phyloP scores from a whole-genome alignment of 2,888 invertebrate species.

The Leucoma salicis region DNA sequence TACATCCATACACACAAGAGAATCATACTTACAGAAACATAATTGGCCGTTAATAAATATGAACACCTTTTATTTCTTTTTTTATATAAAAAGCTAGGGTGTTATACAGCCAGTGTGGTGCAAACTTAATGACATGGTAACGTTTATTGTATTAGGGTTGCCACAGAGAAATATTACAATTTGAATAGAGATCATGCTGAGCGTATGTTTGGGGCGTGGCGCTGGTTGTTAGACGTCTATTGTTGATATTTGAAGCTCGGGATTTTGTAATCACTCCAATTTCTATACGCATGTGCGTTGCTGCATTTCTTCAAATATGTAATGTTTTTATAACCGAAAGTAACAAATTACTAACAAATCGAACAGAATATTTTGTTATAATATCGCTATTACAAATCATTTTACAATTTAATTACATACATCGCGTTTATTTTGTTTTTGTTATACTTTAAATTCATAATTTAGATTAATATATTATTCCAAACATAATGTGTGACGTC shows the following conservation, averaged over 20 bases:
- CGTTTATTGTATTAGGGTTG: conserved; percentile 79
- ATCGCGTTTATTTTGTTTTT: no score
- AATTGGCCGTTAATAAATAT: conserved; percentile 41
- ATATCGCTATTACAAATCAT: no score
- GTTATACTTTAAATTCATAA: no score
- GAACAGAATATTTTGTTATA: no score
- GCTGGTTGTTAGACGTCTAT: conserved; percentile 62
- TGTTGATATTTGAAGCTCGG: conserved; percentile 65
- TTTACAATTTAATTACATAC: no score
- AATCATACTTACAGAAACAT: conserved; percentile 17
- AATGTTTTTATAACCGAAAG: neutral
- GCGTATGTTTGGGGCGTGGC: conserved; percentile 79
- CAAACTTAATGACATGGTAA: conserved; percentile 74
- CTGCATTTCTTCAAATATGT: neutral
- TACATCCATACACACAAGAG: no score
- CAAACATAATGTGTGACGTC: no score
- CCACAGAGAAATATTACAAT: conserved; percentile 74
- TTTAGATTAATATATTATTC: no score
- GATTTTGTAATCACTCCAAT: conserved; percentile 68
- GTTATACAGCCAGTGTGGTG: conserved; percentile 71
- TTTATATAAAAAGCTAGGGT: conserved; percentile 48
- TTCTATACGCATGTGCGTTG: conserved; percentile 32
- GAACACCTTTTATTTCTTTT: conserved; percentile 42
- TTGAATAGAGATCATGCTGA: conserved; percentile 72
- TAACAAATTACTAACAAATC: no score